Evolutionary conservation across 2,797 vertebrate genomes (phyloP).

Genomic region (Setipinna tenuifilis): DNA sequence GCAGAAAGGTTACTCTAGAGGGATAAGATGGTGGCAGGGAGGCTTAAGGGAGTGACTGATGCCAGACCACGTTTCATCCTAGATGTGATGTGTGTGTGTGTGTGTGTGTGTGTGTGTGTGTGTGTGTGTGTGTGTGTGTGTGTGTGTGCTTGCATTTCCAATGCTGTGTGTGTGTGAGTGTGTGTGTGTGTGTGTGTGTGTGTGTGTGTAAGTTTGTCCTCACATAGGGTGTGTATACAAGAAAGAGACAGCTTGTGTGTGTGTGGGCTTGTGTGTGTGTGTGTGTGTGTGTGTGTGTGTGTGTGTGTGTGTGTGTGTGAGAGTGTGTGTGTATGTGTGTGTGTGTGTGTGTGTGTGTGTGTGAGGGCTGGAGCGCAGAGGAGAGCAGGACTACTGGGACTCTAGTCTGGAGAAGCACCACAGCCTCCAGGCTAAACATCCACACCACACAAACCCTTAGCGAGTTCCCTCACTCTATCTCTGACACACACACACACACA

Average conservation of each 20-base stretch:
- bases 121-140: conserved; percentile 36
- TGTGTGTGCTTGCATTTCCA: conserved; percentile 54
- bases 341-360: conserved; percentile 15
- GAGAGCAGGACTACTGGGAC: conserved; percentile 38
- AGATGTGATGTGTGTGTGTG: conserved; percentile 40
- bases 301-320: conserved; percentile 49
- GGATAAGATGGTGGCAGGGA: background rate
- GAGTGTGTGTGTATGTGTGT: background rate
- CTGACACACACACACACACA: conserved; percentile 20
- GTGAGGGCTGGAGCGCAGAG: conserved; percentile 19
- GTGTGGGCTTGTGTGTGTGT: conserved; percentile 28
- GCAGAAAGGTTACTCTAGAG: conserved; percentile 1
- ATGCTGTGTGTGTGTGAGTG: background rate
- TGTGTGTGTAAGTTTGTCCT: background rate
- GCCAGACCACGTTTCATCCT: background rate
- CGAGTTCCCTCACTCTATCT: conserved; percentile 14
- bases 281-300: conserved; percentile 59
- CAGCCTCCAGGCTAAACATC: conserved; percentile 41
- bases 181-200: background rate
- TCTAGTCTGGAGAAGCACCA: conserved; percentile 26
- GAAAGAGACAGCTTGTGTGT: no score
- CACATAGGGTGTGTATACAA: background rate
- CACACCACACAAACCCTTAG: conserved; percentile 18
- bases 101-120: conserved; percentile 58
- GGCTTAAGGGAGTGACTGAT: background rate